Evolutionary conservation across 2,888 invertebrate species (phyloP), one percentile per base, ranked within the genome.

Genomic region (Arctia plantaginis): DNA sequence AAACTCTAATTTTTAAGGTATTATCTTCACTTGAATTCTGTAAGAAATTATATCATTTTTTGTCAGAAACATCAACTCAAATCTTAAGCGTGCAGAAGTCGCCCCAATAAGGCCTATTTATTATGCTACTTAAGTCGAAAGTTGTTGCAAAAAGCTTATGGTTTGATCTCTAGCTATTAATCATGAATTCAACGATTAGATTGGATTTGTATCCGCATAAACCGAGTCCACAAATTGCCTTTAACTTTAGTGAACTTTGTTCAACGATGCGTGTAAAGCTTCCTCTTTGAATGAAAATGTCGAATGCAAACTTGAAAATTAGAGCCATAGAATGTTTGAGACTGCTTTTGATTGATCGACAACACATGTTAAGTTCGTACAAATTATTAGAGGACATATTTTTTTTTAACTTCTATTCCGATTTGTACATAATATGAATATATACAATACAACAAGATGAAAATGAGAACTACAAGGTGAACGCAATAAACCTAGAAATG

Each of bases 201-300:
- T 91, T 89, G 88, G 89, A 87, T 91, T 89, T 88, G 69, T 78
- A 76, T 75, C 81, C 83, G 86, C 86, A 85, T 87, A 88, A 90
- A 89, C 86, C 79, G 80, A 81, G 75, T 81, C 80, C 79, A 82
- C 77, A 84, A 88, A 88, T 88, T 89, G 83, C 79, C 82, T 81
- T 77, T 80, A 80, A 88, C 86, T 88, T 88, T 62, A 80, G 71
- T 64, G 77, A 89, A 90, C 84, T 90, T 88, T 82, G 69, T 77
- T 83, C 62, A 75, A 87, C 82, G 87, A 87, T 85, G 82, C 85
- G 77, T 85, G 79, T 85, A 83, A 71, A 82, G 79, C 71, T 78
- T 79, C 77, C 81, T 83, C 75, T 86, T 85, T 78, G 77, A 84
- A 79, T 82, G 72, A 81, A 76, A 80, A 86, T 85, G 84, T 81